Percentiles rank a stretch among this genome's conserved stretches.
Evolutionary conservation across 2,113 vertebrate species (phyloP).

Genomic region (Misgurnus anguillicaudatus): DNA sequence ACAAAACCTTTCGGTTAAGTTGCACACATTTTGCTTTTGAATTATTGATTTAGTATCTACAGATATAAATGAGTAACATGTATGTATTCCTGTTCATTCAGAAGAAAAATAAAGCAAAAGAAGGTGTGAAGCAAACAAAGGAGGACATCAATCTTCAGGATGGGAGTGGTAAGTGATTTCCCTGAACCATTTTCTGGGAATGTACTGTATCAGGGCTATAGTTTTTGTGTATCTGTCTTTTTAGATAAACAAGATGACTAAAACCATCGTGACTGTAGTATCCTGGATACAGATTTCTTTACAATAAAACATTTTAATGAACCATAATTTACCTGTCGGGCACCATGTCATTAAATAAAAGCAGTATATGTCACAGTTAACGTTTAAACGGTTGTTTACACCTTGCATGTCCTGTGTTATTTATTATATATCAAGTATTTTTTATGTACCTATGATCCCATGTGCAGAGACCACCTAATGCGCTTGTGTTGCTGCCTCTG

Average conservation of each 20-base stretch:
- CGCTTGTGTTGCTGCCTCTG: background rate
- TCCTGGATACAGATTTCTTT: too few relatives aligned
- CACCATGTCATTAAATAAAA: background rate
- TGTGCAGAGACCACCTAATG: background rate
- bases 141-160: conserved; percentile 42
- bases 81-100: conserved; percentile 52
- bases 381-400: background rate
- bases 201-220: too few relatives aligned
- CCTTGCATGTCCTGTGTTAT: background rate
- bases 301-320: background rate
- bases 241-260: too few relatives aligned
- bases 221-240: too few relatives aligned
- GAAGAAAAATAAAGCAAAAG: conserved; percentile 72
- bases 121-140: conserved; percentile 59
- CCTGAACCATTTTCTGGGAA: conserved; percentile 19
- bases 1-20: background rate
- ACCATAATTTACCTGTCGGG: background rate
- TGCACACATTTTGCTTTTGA: background rate
- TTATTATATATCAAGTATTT: conserved; percentile 19
- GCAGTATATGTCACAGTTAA: background rate
- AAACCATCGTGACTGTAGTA: too few relatives aligned
- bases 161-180: conserved; percentile 63
- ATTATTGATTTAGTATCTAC: background rate
- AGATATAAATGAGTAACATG: background rate
- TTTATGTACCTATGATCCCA: background rate